Conservation (phyloP, 2,113 vertebrate species). For the Ariopsis seemanni region DNA sequence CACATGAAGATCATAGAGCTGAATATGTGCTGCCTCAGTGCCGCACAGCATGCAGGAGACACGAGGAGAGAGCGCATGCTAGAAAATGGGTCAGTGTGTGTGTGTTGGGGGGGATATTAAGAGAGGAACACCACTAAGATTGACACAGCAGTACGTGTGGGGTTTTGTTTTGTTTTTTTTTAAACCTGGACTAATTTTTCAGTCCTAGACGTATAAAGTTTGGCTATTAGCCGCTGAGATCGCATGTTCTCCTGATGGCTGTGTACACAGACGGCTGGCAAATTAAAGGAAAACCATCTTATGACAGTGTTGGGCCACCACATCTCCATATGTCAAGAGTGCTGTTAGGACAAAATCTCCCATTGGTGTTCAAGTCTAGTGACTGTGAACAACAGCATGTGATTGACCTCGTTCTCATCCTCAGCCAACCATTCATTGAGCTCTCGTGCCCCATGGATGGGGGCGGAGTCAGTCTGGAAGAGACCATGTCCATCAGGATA, state of each 20-base stretch:
- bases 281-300: not conserved
- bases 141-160: not conserved
- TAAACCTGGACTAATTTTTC: not conserved
- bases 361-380: not conserved
- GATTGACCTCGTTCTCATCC: not conserved
- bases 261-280: not conserved
- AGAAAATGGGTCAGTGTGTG: slow-evolving; percentile 74
- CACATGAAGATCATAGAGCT: not conserved
- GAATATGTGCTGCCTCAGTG: not conserved
- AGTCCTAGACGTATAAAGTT: not conserved
- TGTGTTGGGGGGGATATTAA: slow-evolving; percentile 39
- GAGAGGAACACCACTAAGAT: slow-evolving; percentile 30
- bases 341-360: not conserved
- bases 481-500: no score
- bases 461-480: no score
- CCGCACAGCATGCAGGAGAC: slow-evolving; percentile 27
- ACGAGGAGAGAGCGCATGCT: slow-evolving; percentile 39
- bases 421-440: no score
- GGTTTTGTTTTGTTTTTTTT: not conserved
- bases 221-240: not conserved
- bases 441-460: no score
- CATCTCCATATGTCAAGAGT: not conserved
- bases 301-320: not conserved
- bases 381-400: not conserved
- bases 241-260: not conserved